Evolutionary conservation across 2,888 invertebrate genomes (phyloP), one percentile per base, ranked within the genome.

Genomic region (Leucoma salicis): DNA sequence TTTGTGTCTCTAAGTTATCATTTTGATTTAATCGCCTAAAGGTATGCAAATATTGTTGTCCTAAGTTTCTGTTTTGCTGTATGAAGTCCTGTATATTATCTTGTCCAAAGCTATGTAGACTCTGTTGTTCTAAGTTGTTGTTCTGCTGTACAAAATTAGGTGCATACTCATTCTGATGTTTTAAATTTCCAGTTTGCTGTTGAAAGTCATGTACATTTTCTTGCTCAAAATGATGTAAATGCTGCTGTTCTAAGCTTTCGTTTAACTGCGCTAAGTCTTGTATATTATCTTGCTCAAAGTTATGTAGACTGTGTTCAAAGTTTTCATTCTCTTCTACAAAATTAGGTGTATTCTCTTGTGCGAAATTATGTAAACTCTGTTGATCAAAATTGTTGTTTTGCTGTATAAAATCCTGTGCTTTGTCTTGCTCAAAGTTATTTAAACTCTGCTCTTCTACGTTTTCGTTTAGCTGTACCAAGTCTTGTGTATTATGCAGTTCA

Each of bases 341-440:
- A 8, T 40, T 27, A 2, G 46, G 46, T 44, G 16, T 7, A 45
- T 31, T 39, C 13, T 53, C 39, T 29, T 53, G 51, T 35, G 38
- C 24, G 31, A 65, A 54, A 8, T 53, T 43, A 35, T 46, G 47
- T 18, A 42, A 27, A 25, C 54, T 51, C 32, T 61, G 44, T 27
- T 55, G 46, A 6, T 39, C 50, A 12, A 46, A 34, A 25, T 52
- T 46, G 42, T 52, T 50, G 12, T 25, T 21, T 13, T 49, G 44
- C 8, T 45, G 46, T 1, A 35, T 35, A 16, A 43, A 44, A 14
- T 46, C 27, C 40, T 45, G 35, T 12, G 31, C 2, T n/a, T 36
- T 49, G 16, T 45, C 48, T 35, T 50, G 40, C 13, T 41, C 42
- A 39, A 57, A 46, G 25, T 43, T 47, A 46, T 55, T 29, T 34